Conservation (phyloP, 2,113 vertebrate species). For the Heterotilapia buettikoferi region DNA sequence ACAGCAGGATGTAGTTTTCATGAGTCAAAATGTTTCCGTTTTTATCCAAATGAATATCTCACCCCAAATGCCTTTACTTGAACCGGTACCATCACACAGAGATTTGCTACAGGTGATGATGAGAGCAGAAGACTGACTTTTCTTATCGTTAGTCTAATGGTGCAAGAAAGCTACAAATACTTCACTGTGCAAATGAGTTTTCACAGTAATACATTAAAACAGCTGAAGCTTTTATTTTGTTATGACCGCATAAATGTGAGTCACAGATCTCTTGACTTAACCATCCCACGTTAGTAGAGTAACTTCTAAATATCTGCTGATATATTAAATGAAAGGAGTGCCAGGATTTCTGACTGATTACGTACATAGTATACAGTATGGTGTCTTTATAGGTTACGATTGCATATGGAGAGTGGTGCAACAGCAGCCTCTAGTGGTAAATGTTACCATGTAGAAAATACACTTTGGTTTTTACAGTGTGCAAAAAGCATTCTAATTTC, state of each 20-base stretch:
- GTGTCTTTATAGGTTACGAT: neutral
- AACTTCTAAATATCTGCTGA: neutral
- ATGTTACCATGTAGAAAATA: neutral
- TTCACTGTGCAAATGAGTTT: neutral
- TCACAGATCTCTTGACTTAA: neutral
- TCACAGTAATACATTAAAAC: neutral
- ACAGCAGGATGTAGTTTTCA: neutral
- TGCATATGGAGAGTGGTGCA: constrained; percentile 16
- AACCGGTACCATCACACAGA: neutral
- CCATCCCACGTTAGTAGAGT: neutral
- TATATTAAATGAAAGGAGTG: neutral
- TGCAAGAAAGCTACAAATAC: neutral
- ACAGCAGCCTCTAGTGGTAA: constrained; percentile 50
- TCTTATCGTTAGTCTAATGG: neutral
- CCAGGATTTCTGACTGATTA: neutral
- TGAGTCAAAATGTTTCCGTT: neutral
- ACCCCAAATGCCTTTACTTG: neutral
- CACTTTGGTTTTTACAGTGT: neutral
- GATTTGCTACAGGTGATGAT: neutral
- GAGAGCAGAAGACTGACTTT: neutral
- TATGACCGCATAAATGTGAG: neutral
- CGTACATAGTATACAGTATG: neutral
- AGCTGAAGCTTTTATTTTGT: neutral
- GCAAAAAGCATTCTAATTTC: constrained; percentile 31
- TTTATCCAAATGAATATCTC: neutral